A percentile compares a stretch with the other conserved stretches of the same genome.
These are phyloP conservation scores for Chiloscyllium plagiosum DNA, from an alignment of 2,113 vertebrate genomes.

Conservation along the genomic window DNA sequence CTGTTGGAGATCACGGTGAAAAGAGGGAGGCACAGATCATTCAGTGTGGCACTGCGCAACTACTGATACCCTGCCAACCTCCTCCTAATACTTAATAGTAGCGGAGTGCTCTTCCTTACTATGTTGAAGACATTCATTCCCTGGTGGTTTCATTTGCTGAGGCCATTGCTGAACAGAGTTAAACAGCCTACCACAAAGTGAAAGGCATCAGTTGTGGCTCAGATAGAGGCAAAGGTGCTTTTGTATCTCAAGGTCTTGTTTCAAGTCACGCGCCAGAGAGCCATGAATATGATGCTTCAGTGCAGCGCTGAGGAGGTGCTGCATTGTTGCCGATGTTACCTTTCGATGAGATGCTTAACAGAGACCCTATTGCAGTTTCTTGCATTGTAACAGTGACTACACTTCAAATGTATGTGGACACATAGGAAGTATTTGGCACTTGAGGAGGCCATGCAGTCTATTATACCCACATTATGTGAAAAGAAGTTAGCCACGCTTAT, in stretches of 20 bases:
- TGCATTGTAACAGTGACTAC: not conserved
- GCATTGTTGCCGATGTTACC: not conserved
- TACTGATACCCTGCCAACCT: not conserved
- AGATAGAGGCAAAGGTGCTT: not conserved
- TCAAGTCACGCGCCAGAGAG: not conserved
- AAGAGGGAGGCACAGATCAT: not conserved
- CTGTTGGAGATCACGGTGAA: too few relatives aligned
- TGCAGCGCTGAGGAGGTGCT: not conserved
- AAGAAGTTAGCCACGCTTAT: too few relatives aligned
- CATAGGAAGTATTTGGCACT: too few relatives aligned
- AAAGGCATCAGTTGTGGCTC: not conserved
- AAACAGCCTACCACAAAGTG: not conserved
- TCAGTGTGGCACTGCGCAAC: not conserved
- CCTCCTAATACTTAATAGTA: not conserved
- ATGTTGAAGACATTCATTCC: not conserved
- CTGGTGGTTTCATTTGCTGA: not conserved
- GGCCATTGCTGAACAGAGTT: not conserved
- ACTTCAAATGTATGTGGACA: not conserved
- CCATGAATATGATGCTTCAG: not conserved
- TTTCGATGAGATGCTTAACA: not conserved
- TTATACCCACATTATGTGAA: too few relatives aligned
- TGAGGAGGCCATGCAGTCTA: too few relatives aligned
- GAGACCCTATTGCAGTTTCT: not conserved
- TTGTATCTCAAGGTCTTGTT: not conserved
- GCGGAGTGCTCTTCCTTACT: not conserved